Evolutionary conservation across 2,113 vertebrate species (phyloP).

Genomic region (Sebastes schlegelii): DNA sequence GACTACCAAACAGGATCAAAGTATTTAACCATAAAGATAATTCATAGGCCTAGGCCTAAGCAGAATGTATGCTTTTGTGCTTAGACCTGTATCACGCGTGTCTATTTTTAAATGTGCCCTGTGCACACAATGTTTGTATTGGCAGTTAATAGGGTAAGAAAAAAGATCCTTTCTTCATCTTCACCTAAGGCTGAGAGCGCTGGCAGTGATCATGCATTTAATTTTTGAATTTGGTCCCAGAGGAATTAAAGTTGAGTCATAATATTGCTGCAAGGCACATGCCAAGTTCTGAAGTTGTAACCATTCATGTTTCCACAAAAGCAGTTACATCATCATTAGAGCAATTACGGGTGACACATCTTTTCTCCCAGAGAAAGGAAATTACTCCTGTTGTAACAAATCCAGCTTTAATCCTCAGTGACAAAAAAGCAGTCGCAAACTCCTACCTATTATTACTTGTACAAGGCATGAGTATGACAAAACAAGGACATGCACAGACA

Average conservation of each 20-base stretch:
- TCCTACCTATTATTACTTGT: too few relatives aligned
- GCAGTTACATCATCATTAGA: constrained; percentile 18
- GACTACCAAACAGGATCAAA: too few relatives aligned
- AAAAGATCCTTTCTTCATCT: constrained; percentile 15
- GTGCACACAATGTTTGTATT: neutral
- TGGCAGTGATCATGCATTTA: constrained; percentile 35
- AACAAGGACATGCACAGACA: too few relatives aligned
- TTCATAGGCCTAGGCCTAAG: too few relatives aligned
- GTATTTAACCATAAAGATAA: too few relatives aligned
- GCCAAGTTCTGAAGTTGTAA: constrained; percentile 9
- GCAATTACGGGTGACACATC: constrained; percentile 14
- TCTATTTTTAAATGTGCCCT: constrained; percentile 23
- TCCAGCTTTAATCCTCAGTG: too few relatives aligned
- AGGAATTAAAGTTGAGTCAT: constrained; percentile 21
- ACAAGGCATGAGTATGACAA: too few relatives aligned
- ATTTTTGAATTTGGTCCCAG: constrained; percentile 6
- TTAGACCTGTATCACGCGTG: too few relatives aligned
- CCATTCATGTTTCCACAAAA: neutral
- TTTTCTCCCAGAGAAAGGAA: constrained; percentile 3
- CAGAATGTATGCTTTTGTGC: too few relatives aligned
- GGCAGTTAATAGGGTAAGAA: constrained; percentile 13
- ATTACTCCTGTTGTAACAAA: too few relatives aligned
- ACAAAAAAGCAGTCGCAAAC: too few relatives aligned
- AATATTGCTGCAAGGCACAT: neutral
- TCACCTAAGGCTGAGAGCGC: constrained; percentile 22